A percentile compares a stretch with the other conserved stretches of the same genome.
phyloP scores from a whole-genome alignment of 2,888 invertebrate genomes.

The Pseudoips prasinana region DNA sequence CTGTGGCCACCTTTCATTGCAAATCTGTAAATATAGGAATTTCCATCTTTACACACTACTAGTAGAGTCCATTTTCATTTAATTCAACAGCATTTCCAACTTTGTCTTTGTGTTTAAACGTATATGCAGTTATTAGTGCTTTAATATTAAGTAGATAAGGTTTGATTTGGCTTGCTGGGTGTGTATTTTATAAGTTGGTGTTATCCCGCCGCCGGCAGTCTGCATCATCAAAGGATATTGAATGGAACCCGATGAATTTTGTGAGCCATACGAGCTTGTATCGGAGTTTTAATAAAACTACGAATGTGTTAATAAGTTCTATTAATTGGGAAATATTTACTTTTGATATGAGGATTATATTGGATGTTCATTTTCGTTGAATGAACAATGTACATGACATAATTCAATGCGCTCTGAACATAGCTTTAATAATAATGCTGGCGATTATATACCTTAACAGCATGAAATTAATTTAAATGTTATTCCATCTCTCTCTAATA shows the following conservation, averaged over 20 bases:
- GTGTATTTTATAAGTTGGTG: constrained; percentile 3
- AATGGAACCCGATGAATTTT: constrained; percentile 24
- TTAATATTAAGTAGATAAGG: constrained; percentile 8
- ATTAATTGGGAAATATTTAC: too few relatives aligned
- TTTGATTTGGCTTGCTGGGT: constrained; percentile 10
- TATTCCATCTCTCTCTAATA: too few relatives aligned
- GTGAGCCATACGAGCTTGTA: constrained; percentile 20
- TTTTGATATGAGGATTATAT: too few relatives aligned
- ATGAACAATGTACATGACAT: too few relatives aligned
- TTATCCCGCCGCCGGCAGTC: constrained; percentile 23
- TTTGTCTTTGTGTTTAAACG: constrained; percentile 1
- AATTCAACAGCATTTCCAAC: constrained; percentile 3
- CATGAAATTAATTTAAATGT: too few relatives aligned
- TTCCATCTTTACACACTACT: constrained; percentile 3
- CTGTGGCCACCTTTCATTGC: constrained; percentile 18
- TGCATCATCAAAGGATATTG: constrained; percentile 29
- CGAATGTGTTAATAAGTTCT: neutral
- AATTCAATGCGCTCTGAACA: too few relatives aligned
- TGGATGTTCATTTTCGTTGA: too few relatives aligned
- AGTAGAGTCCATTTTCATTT: constrained; percentile 11
- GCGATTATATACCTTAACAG: too few relatives aligned
- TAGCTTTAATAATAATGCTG: too few relatives aligned
- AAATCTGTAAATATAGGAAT: constrained; percentile 3
- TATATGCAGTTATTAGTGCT: neutral
- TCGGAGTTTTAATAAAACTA: constrained; percentile 16